Conservation (phyloP, 1,140 invertebrate species). For the Oedothorax gibbosus region DNA sequence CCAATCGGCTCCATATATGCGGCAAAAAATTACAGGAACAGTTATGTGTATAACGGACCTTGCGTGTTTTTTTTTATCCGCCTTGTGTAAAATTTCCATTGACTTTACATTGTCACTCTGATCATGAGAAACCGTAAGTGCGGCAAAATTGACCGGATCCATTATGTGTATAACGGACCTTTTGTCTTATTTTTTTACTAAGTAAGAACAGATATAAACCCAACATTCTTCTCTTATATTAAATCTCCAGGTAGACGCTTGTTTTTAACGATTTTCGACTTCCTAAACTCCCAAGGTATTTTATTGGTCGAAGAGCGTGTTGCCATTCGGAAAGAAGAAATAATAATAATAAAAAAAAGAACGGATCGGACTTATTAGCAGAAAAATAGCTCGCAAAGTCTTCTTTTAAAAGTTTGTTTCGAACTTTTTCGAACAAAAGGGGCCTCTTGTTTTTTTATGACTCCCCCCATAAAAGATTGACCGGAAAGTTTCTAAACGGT, state of each 20-base stretch:
- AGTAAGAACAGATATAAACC: not conserved
- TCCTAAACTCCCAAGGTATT: not conserved
- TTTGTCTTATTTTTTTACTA: not conserved
- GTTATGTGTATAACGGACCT: too few relatives aligned
- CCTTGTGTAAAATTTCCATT: too few relatives aligned
- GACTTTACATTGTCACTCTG: too few relatives aligned
- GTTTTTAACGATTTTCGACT: conserved; percentile 27
- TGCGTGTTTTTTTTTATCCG: too few relatives aligned
- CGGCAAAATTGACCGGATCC: not conserved
- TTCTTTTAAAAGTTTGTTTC: not conserved
- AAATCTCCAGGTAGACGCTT: not conserved
- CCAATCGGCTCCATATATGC: too few relatives aligned
- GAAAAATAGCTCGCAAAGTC: conserved; percentile 14
- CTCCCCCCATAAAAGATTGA: too few relatives aligned
- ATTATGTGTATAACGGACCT: not conserved
- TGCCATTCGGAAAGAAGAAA: conserved; percentile 45
- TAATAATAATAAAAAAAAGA: not conserved
- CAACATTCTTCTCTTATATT: not conserved
- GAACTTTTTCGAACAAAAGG: not conserved
- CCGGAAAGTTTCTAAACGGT: conserved; percentile 3
- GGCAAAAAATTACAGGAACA: too few relatives aligned
- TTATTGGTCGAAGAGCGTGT: conserved; percentile 21
- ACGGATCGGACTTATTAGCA: conserved; percentile 14
- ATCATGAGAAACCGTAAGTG: too few relatives aligned
- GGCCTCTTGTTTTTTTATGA: not conserved